Evolutionary conservation across 2,888 invertebrate species (phyloP).

Genomic region (Antheraea yamamai): DNA sequence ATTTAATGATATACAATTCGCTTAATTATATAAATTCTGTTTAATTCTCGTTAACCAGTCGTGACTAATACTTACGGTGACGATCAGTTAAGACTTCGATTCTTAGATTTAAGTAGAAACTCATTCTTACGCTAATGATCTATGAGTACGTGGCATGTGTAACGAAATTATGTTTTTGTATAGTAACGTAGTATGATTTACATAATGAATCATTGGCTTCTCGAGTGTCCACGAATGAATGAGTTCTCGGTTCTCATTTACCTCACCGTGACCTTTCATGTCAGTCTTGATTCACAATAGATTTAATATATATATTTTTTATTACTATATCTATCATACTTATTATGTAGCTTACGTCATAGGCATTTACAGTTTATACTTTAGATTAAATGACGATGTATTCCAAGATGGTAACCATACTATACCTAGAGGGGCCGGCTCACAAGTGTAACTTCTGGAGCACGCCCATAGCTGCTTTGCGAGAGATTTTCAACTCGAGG

Average conservation of each 20-base stretch:
- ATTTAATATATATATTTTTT: conserved; percentile 1
- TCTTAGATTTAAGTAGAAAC: conserved; percentile 30
- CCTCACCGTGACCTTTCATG: conserved; percentile 51
- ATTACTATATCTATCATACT: neutral
- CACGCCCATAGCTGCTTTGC: too few relatives aligned
- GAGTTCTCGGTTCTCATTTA: conserved; percentile 48
- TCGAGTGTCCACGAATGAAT: conserved; percentile 54
- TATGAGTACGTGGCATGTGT: conserved; percentile 31
- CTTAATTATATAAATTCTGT: conserved; percentile 38
- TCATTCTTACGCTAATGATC: conserved; percentile 39
- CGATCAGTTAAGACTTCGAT: conserved; percentile 29
- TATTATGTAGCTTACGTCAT: neutral
- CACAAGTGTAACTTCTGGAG: too few relatives aligned
- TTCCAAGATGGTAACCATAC: too few relatives aligned
- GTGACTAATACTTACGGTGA: conserved; percentile 43
- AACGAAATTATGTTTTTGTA: conserved; percentile 24
- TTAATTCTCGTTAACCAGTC: conserved; percentile 40
- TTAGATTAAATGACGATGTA: too few relatives aligned
- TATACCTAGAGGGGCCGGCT: too few relatives aligned
- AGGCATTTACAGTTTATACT: too few relatives aligned
- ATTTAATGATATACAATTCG: conserved; percentile 40
- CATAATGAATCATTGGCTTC: conserved; percentile 57
- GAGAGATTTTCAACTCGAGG: too few relatives aligned
- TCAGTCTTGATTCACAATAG: neutral
- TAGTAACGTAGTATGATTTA: conserved; percentile 41